A percentile compares a stretch with the other conserved stretches of the same genome.
phyloP scores from a whole-genome alignment of 2,797 vertebrate species.

The Periparus ater region DNA sequence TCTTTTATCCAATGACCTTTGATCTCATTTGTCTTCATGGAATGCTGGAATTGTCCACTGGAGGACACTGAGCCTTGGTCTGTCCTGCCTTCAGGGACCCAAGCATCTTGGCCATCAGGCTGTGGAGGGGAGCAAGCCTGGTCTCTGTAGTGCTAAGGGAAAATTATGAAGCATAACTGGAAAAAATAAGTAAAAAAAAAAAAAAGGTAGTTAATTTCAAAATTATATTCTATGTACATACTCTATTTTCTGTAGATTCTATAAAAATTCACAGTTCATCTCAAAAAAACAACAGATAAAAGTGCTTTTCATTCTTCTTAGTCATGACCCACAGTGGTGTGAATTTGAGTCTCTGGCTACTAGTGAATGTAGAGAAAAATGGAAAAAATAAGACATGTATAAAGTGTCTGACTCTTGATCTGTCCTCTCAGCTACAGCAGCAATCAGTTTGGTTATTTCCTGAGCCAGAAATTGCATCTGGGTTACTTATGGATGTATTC shows the following conservation, averaged over 20 bases:
- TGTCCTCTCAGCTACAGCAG: background rate
- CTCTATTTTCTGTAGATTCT: background rate
- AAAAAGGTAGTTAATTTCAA: background rate
- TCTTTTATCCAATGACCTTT: background rate
- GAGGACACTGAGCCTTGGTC: background rate
- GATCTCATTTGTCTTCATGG: background rate
- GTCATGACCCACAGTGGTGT: background rate
- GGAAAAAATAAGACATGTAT: background rate
- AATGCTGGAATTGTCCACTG: background rate
- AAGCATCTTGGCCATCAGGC: background rate
- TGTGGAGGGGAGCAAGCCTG: background rate
- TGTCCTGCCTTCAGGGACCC: background rate
- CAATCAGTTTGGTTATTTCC: background rate
- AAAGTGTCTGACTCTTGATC: background rate
- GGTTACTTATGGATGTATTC: conserved; percentile 18
- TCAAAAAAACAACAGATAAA: background rate
- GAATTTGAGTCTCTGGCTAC: background rate
- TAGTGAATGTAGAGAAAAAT: background rate
- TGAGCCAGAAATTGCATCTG: conserved; percentile 10
- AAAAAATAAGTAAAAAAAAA: background rate
- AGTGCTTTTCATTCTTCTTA: background rate
- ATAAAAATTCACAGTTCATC: background rate
- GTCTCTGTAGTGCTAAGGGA: background rate
- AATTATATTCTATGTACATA: background rate
- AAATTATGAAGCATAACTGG: background rate